These are phyloP conservation scores for Cheilosia urbana DNA, from an alignment of 2,888 invertebrate genomes.

Conservation along the genomic window DNA sequence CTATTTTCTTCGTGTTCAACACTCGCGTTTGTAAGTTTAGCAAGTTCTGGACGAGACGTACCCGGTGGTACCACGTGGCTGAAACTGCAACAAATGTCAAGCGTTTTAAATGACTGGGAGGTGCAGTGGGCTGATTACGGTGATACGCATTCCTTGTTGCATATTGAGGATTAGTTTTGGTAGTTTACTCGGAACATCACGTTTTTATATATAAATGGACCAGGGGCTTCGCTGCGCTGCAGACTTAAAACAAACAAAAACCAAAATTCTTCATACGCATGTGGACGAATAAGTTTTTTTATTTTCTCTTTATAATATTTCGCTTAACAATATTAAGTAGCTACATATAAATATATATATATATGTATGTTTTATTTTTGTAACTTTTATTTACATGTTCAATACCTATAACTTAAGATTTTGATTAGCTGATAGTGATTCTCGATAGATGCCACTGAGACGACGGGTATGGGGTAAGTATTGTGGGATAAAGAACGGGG, in stretches of 20 bases:
- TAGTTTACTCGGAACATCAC: too few species aligned
- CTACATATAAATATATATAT: slow-evolving; percentile 74
- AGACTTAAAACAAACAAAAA: background rate
- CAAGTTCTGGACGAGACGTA: too few species aligned
- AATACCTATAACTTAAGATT: slow-evolving; percentile 65
- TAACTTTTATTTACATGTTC: slow-evolving; percentile 72
- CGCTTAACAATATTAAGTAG: slow-evolving; percentile 74
- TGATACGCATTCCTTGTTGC: too few species aligned
- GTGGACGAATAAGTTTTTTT: slow-evolving; percentile 74
- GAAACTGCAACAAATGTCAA: too few species aligned
- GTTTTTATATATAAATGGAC: too few species aligned
- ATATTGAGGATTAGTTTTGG: too few species aligned
- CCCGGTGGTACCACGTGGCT: too few species aligned
- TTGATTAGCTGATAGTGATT: slow-evolving; percentile 74
- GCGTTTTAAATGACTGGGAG: too few species aligned
- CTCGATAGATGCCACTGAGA: slow-evolving; percentile 47
- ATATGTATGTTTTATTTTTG: slow-evolving; percentile 69
- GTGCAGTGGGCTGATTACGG: too few species aligned
- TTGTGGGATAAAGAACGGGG: slow-evolving; percentile 7
- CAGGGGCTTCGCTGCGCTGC: background rate
- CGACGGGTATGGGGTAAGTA: slow-evolving; percentile 41
- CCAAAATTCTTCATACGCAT: slow-evolving; percentile 44
- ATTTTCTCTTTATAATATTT: slow-evolving; percentile 70
- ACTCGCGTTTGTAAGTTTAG: too few species aligned
- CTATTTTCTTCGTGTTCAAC: too few species aligned